Evolutionary conservation across 2,888 invertebrate species (phyloP), one percentile per base, ranked within the genome.

Genomic region (Schizaphis graminum): DNA sequence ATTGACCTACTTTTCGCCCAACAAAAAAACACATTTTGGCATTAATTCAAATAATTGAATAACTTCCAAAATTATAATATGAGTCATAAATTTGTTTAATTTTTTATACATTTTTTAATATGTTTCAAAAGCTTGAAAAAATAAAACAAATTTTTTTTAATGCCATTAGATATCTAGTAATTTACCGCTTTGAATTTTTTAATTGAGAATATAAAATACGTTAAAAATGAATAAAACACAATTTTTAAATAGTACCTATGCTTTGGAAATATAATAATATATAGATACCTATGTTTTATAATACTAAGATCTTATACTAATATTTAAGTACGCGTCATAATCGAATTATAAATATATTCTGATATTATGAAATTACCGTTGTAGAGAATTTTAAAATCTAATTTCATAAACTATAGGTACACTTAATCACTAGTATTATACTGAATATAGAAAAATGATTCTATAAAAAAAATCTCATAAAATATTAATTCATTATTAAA

Each of bases 1-100:
- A 44, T 88, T 93, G 92, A 93, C 92, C 92, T 89, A 88, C 92
- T 93, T 93, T 93, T 35, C 1, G 3, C 11, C 77, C 8, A n/a
- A 77, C 16, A 44, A 93, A 77, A 93, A 77, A 93, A 93, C 77
- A 77, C 41, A 44, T 44, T 77, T 89, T 93, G 92, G 92, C 92
- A 44, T 7, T n/a, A 56, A 77, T 41, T n/a, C 92, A 93, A 89
- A 93, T 10, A 77, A 56, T 89, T 77, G 49, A 92, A 88, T 28
- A 53, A 93, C 88, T 89, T 93, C 53, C 44, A 89, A 93, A 93
- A 89, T 77, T 53, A 89, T n/a, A 88, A 41, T 88, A 67, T 93
- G 92, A 89, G 77, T 88, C 92, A 93, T 56, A 77, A 93, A 44
- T 53, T 21, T 77, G 13, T 89, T 77, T n/a, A 5, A 53, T 88